Evolutionary conservation across 2,888 invertebrate genomes (phyloP), one percentile per base, ranked within the genome.

Genomic region (Metacarcinus magister): DNA sequence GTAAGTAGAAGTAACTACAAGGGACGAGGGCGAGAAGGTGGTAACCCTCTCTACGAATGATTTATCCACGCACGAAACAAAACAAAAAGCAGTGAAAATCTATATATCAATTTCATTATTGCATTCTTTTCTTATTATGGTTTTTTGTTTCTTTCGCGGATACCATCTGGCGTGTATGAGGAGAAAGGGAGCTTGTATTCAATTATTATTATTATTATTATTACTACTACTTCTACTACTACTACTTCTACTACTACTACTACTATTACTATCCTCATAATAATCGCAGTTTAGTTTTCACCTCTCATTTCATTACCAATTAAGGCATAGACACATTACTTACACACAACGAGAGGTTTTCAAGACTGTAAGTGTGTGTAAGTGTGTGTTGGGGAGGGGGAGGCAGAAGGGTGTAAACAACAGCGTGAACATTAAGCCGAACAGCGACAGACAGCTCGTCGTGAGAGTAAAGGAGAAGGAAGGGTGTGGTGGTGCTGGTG

Each of bases 161-260:
- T n/a, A 67, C 67, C 67, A 67, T n/a, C 67, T 67, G 67, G n/a
- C n/a, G 67, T 67, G 67, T 67, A n/a, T 16, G n/a, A n/a, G 67
- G 23, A 4, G 67, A 67, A 67, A 23, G 3, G 67, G 23, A 67
- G n/a, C n/a, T 7, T 67, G 67, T 67, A 67, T 67, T 7, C n/a
- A 67, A 67, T 13, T 13, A 16, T 54, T 54, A 54, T 3, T 16
- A 54, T 54, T 54, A 54, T 54, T 16, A 54, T 13, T 3, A 54
- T 54, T 3, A 13, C n/a, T n/a, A n/a, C n/a, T n/a, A n/a, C n/a
- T n/a, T 54, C 54, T 8, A n/a, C 23, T n/a, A n/a, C n/a, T n/a
- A 67, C 2, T 67, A 23, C 23, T n/a, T n/a, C n/a, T n/a, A 67
- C n/a, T 67, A 67, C n/a, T 7, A n/a, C n/a, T 67, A 54, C 19